Base-by-base conservation (phyloP, 2,888 invertebrate genomes). In the Temnothorax rugatulus region DNA sequence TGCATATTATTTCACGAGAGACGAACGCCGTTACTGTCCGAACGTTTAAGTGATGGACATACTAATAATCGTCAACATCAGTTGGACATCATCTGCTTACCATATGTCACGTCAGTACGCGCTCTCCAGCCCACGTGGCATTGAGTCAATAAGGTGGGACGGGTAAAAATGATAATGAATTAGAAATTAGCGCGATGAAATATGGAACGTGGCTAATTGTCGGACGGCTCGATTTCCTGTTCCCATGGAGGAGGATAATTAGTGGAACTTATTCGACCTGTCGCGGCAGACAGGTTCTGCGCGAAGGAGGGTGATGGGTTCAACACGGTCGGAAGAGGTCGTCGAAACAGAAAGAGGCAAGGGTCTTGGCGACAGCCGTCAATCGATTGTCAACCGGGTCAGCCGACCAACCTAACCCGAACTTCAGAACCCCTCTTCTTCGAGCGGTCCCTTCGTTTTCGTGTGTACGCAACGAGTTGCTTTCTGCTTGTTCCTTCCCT, bases 301-400 rank as follows among this genome's bases (percentile, higher is more conserved):
- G 87, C 88, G 94, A 93, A 94, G 92, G 94, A 95, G 93, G 95
- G 95, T 85, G 95, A 95, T 88, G 89, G 87, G 89, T 91, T 89
- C 91, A 86, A 90, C 89, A 85, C 88, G 89, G 87, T 88, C 47
- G 66, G 89, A 76, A 90, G 85, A 91, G 89, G 83, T 83, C 88
- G 91, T 86, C 86, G 89, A 88, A 86, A 84, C 88, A 88, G 88
- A 91, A 86, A 90, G 90, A 89, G 86, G 90, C 89, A 92, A 92
- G 91, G 91, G 93, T 94, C 94, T 95, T 94, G 94, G 93, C 94
- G 95, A 95, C 95, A 95, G 95, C 93, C 95, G 94, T 95, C 95
- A 95, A 95, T 95, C 95, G 95, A 95, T 95, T 95, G 95, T 95
- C 95, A 95, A 95, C 94, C 95, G 93, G 94, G 94, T 95, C 94